Evolutionary conservation across 2,113 vertebrate species (phyloP).

Genomic region (Clinocottus analis): DNA sequence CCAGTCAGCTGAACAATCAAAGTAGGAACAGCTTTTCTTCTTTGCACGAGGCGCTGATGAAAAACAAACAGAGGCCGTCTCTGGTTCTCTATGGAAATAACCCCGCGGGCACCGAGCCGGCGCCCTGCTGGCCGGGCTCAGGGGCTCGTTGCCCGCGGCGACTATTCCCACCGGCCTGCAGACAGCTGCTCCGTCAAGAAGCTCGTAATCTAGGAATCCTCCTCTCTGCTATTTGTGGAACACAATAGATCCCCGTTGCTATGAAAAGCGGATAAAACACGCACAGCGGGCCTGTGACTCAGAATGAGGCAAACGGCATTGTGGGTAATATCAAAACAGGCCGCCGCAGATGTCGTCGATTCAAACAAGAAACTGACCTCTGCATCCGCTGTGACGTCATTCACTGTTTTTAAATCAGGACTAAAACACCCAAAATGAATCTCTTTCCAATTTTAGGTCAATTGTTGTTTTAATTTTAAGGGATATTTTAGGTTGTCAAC

Average conservation of each 20-base stretch:
- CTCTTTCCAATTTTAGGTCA: too few relatives aligned
- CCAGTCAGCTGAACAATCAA: too few relatives aligned
- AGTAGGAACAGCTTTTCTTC: slow-evolving; percentile 7
- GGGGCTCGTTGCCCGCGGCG: slow-evolving; percentile 16
- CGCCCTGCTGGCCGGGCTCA: slow-evolving; percentile 15
- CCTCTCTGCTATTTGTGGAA: slow-evolving; percentile 66
- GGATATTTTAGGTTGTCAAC: too few relatives aligned
- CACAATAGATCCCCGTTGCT: slow-evolving; percentile 59
- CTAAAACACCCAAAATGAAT: too few relatives aligned
- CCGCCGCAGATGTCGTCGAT: background rate
- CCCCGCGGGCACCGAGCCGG: slow-evolving; percentile 16
- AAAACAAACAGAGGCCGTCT: background rate
- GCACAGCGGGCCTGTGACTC: background rate
- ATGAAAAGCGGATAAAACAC: slow-evolving; percentile 63
- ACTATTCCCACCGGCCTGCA: slow-evolving; percentile 59
- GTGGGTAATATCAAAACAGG: slow-evolving; percentile 1
- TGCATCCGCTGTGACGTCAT: background rate
- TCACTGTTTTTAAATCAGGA: background rate
- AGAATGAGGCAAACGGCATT: background rate
- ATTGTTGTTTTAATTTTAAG: too few relatives aligned
- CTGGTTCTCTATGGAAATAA: slow-evolving; percentile 19
- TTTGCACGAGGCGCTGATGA: background rate
- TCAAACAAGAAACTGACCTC: background rate
- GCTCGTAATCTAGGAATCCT: slow-evolving; percentile 67
- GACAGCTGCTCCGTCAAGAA: slow-evolving; percentile 66